phyloP scores from a whole-genome alignment of 2,888 invertebrate species.

The Ectobius pallidus region DNA sequence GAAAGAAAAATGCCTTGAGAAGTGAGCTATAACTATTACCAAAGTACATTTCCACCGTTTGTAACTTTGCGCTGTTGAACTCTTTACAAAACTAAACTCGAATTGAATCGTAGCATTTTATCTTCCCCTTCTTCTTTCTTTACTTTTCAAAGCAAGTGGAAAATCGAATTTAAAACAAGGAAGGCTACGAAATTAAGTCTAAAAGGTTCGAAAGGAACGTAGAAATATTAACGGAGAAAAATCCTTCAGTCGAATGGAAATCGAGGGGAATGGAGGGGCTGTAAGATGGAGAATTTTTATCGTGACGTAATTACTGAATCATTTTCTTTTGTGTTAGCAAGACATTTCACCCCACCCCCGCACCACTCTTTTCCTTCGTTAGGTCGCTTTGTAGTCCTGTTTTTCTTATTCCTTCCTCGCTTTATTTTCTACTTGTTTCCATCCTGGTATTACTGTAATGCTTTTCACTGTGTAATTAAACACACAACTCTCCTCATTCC shows the following conservation, averaged over 20 bases:
- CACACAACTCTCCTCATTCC: conserved; percentile 21
- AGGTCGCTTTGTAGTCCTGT: conserved; percentile 11
- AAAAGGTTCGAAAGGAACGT: conserved; percentile 27
- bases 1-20: too few relatives aligned
- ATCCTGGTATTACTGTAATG: conserved; percentile 4
- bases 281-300: conserved; percentile 15
- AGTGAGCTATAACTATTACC: too few relatives aligned
- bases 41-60: too few relatives aligned
- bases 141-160: conserved; percentile 29
- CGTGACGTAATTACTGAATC: conserved; percentile 21
- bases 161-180: conserved; percentile 31
- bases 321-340: conserved; percentile 32
- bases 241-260: not conserved
- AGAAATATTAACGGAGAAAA: not conserved
- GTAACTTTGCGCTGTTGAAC: too few relatives aligned
- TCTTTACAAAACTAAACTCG: too few relatives aligned
- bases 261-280: not conserved
- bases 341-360: conserved; percentile 1
- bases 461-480: conserved; percentile 27
- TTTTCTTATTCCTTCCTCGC: conserved; percentile 9
- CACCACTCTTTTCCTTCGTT: conserved; percentile 11
- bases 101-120: too few relatives aligned
- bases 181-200: conserved; percentile 28
- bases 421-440: not conserved
- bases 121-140: too few relatives aligned